These are phyloP conservation scores for Hippoglossus hippoglossus DNA, from an alignment of 2,797 vertebrate genomes.

Conservation along the genomic window DNA sequence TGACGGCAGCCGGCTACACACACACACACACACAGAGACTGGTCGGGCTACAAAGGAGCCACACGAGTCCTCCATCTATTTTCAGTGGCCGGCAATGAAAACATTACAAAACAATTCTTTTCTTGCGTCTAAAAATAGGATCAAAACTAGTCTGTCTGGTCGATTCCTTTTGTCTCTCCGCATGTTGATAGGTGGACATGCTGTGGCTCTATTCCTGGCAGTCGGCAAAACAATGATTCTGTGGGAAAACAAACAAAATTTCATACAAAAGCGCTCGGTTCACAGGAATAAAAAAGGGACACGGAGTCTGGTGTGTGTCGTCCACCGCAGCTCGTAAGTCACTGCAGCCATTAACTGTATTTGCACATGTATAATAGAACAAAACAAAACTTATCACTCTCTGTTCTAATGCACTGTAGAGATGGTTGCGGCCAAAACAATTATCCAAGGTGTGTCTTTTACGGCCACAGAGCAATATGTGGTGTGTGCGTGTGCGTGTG, in stretches of 20 bases:
- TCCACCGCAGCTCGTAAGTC: slow-evolving; percentile 15
- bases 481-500: slow-evolving; percentile 41
- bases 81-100: slow-evolving; percentile 67
- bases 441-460: slow-evolving; percentile 63
- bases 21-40: slow-evolving; percentile 23
- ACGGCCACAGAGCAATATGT: slow-evolving; percentile 21
- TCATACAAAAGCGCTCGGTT: slow-evolving; percentile 42
- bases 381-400: slow-evolving; percentile 37
- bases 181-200: slow-evolving; percentile 56
- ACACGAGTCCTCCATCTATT: slow-evolving; percentile 56
- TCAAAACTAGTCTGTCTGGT: slow-evolving; percentile 62
- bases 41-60: slow-evolving; percentile 39
- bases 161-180: slow-evolving; percentile 71
- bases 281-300: slow-evolving; percentile 25
- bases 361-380: slow-evolving; percentile 11
- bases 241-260: slow-evolving; percentile 61
- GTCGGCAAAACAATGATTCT: slow-evolving; percentile 62
- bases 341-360: slow-evolving; percentile 10
- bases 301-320: slow-evolving; percentile 16
- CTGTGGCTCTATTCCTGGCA: slow-evolving; percentile 66
- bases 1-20: slow-evolving; percentile 22
- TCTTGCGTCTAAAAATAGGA: slow-evolving; percentile 72
- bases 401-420: slow-evolving; percentile 8
- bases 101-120: slow-evolving; percentile 67
- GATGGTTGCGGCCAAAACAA: slow-evolving; percentile 48